Conservation (phyloP, 1,140 invertebrate species). For the Sitobion miscanthi region DNA sequence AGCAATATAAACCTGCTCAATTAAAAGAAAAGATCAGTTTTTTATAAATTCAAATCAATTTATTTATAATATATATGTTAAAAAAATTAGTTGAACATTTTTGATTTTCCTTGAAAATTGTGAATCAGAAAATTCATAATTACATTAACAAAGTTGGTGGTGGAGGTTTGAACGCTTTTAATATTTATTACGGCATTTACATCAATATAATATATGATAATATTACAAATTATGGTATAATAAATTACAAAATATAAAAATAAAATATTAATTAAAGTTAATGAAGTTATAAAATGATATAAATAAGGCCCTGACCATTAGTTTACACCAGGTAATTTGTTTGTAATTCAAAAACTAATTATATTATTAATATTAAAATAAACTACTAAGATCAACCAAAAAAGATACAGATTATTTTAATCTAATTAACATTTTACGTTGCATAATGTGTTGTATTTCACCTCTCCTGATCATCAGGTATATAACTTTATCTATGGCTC, state of each 20-base stretch:
- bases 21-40: too few relatives aligned
- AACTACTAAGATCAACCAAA: not conserved
- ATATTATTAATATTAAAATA: not conserved
- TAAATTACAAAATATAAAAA: not conserved
- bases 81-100: not conserved
- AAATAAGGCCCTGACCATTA: too few relatives aligned
- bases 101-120: not conserved
- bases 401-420: slow-evolving; percentile 63
- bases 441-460: slow-evolving; percentile 93
- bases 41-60: too few relatives aligned
- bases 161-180: not conserved
- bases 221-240: not conserved
- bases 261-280: not conserved
- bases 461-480: slow-evolving; percentile 92
- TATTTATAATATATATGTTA: not conserved
- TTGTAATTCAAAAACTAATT: not conserved
- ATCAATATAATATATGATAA: not conserved
- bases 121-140: not conserved
- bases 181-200: not conserved
- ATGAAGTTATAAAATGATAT: not conserved
- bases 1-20: too few relatives aligned
- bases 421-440: slow-evolving; percentile 96
- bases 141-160: not conserved
- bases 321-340: too few relatives aligned
- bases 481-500: slow-evolving; percentile 87